Conservation (phyloP, 2,113 vertebrate species). For the Apodemus speciosus region DNA sequence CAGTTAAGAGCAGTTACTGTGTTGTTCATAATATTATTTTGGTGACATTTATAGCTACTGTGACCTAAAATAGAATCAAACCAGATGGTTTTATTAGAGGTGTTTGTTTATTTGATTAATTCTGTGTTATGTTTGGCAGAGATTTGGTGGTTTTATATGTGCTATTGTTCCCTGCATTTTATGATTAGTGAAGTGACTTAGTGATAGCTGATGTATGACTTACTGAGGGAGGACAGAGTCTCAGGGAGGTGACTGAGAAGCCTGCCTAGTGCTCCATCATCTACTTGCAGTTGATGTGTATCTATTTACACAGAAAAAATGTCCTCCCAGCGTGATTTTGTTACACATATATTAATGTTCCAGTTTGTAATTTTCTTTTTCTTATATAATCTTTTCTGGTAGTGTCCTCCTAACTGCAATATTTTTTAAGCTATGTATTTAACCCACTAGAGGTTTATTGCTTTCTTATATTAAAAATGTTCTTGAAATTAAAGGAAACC, state of each 20-base stretch:
- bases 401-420: background rate
- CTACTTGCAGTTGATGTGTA: background rate
- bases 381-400: background rate
- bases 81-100: conserved; percentile 60
- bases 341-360: conserved; percentile 5
- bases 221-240: background rate
- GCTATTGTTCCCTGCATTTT: conserved; percentile 1
- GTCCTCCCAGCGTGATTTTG: background rate
- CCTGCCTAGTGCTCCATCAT: background rate
- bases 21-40: conserved; percentile 46
- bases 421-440: conserved; percentile 29
- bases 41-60: conserved; percentile 56
- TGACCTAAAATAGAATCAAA: conserved; percentile 63
- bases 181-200: conserved; percentile 21
- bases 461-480: background rate
- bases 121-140: conserved; percentile 43
- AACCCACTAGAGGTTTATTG: background rate
- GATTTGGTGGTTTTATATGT: conserved; percentile 10
- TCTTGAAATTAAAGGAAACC: conserved; percentile 3
- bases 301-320: background rate
- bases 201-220: background rate
- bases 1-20: background rate
- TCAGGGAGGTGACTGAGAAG: background rate
- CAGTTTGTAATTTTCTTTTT: background rate
- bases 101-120: conserved; percentile 59